Base-by-base conservation (phyloP, 2,888 invertebrate species). In the Neoscelio sp. region DNA sequence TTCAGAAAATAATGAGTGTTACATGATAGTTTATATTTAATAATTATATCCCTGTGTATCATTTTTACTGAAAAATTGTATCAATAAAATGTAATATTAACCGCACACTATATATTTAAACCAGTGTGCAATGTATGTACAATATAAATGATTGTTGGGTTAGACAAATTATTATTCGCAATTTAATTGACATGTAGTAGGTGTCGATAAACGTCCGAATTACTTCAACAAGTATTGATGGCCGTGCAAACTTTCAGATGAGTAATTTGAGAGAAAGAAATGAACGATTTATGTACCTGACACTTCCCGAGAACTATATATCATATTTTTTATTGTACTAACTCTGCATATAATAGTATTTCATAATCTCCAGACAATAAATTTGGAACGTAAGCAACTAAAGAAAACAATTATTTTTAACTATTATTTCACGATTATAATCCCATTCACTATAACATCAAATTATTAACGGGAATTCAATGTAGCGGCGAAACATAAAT, bases 131-230 rank as follows among this genome's bases (percentile, higher is more conserved):
- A 38, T 12, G 12, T 23, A 4, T 38, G 6, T 38, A 1, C 7
- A 6, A 38, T 15, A 38, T 65, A 64, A 76, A 79, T 40, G 68
- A 64, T 44, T 35, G 56, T 46, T 15, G 12, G 58, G 5, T 18
- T 28, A 18, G 13, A 50, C 42, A 75, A 74, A 84, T 84, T 82
- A 84, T 84, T 83, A 82, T 83, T 84, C 82, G 81, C 82, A 81
- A 78, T 83, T 82, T 85, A 84, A 85, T 85, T 85, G 84, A 84
- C 83, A 81, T 81, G 52, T 78, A 70, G 83, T 82, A 83, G 81
- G 80, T 83, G 82, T 82, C 67, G 40, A 74, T 75, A 67, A 68
- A 68, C 62, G 67, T 46, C 40, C 28, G 23, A 50, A 67, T 54
- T 67, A 42, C 54, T 54, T 30, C n/a, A 20, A 23, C 10, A 18